These are phyloP conservation scores for Pelmatolapia mariae DNA, from an alignment of 2,113 vertebrate species.

Conservation along the genomic window DNA sequence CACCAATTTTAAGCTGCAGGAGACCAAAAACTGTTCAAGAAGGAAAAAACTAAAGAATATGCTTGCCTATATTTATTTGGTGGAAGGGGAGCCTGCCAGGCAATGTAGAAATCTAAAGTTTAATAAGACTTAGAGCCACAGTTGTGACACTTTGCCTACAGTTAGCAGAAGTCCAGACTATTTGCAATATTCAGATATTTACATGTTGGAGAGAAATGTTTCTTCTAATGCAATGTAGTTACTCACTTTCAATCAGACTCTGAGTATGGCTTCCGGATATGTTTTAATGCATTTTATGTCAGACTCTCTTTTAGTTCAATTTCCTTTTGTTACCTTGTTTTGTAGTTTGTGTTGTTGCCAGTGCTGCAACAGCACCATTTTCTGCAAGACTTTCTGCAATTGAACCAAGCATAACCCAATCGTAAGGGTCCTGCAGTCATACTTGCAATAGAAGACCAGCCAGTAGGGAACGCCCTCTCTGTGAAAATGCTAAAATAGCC, in stretches of 20 bases:
- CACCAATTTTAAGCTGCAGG: background rate
- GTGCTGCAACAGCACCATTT: accelerated
- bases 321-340: background rate
- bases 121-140: background rate
- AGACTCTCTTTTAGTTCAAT: background rate
- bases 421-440: background rate
- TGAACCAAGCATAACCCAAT: background rate
- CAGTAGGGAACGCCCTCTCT: background rate
- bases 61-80: background rate
- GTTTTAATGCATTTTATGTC: too few relatives aligned
- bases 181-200: background rate
- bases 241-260: background rate
- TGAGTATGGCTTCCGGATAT: background rate
- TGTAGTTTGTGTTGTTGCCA: background rate
- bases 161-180: too few relatives aligned
- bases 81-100: background rate
- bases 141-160: background rate
- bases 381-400: background rate
- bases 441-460: background rate
- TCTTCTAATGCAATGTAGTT: background rate
- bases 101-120: background rate
- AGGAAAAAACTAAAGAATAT: background rate
- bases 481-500: background rate
- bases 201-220: background rate
- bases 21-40: background rate